A percentile compares a stretch with the other conserved stretches of the same genome.
These are phyloP conservation scores for Drosophila neotestacea DNA, from an alignment of 2,888 invertebrate species.

Conservation along the genomic window DNA sequence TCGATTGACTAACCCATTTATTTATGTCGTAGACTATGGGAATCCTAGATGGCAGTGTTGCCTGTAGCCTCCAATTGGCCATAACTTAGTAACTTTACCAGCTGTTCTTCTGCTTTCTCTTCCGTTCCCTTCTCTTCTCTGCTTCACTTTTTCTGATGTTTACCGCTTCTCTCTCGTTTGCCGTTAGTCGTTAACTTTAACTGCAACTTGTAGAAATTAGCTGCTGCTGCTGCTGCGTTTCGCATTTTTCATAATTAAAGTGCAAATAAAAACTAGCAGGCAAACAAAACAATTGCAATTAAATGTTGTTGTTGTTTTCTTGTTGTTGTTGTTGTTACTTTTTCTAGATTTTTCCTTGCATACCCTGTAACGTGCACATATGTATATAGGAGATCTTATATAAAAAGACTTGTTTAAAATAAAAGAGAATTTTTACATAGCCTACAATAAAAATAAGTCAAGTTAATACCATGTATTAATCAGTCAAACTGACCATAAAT, in stretches of 20 bases:
- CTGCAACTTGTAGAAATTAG: constrained; percentile 72
- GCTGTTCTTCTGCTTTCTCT: neutral
- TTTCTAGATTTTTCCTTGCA: constrained; percentile 6
- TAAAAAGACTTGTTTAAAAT: neutral
- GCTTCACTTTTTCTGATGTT: neutral
- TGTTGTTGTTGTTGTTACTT: constrained; percentile 19
- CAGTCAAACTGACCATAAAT: neutral
- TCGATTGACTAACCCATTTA: constrained; percentile 14
- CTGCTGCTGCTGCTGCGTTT: constrained; percentile 47
- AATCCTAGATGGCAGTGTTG: constrained; percentile 1
- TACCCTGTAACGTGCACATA: constrained; percentile 27
- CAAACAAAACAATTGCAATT: constrained; percentile 76
- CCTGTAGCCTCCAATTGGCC: constrained; percentile 29
- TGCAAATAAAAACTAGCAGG: constrained; percentile 75
- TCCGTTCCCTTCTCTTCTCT: neutral
- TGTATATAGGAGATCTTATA: neutral
- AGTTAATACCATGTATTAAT: neutral
- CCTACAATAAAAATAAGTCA: too few relatives aligned
- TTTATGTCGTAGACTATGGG: constrained; percentile 7
- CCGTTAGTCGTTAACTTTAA: constrained; percentile 45
- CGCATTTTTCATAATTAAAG: constrained; percentile 75
- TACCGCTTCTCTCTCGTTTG: neutral
- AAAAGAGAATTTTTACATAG: too few relatives aligned
- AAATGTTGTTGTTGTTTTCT: constrained; percentile 49
- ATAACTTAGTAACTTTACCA: constrained; percentile 34